A percentile compares a stretch with the other conserved stretches of the same genome.
These are phyloP conservation scores for Neoaliturus tenellus DNA, from an alignment of 2,888 invertebrate genomes.

Conservation along the genomic window DNA sequence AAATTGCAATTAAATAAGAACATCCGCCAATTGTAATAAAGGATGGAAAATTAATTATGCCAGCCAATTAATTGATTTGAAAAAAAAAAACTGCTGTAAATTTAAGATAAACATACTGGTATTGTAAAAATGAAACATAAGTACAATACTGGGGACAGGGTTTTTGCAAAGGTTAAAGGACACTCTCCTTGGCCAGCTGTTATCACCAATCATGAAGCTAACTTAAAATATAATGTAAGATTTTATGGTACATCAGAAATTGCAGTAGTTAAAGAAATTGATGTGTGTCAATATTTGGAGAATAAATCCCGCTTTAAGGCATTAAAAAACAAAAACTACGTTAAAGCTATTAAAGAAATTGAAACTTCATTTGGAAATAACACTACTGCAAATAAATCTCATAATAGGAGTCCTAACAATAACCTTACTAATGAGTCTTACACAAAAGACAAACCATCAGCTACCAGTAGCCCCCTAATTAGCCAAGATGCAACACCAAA, in stretches of 20 bases:
- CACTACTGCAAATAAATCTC: neutral
- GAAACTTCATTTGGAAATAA: neutral
- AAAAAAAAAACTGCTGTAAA: too few species aligned
- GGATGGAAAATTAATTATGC: too few species aligned
- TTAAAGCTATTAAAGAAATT: neutral
- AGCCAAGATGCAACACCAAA: neutral
- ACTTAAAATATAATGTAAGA: neutral
- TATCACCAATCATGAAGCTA: neutral
- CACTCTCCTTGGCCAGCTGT: slow-evolving; percentile 19
- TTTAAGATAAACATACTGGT: too few species aligned
- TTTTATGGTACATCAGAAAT: slow-evolving; percentile 35
- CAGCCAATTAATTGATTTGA: too few species aligned
- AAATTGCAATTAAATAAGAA: too few species aligned
- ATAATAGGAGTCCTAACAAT: neutral
- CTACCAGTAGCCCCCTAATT: neutral
- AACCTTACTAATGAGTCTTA: neutral
- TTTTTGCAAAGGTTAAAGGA: slow-evolving; percentile 15
- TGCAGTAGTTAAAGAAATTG: neutral
- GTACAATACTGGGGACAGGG: neutral
- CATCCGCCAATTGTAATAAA: too few species aligned
- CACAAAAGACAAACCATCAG: neutral
- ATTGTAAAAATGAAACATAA: neutral
- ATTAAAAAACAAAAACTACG: neutral
- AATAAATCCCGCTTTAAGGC: neutral
- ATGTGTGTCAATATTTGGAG: neutral